Conservation (phyloP, 2,888 invertebrate genomes). For the Zaprionus bogoriensis region DNA sequence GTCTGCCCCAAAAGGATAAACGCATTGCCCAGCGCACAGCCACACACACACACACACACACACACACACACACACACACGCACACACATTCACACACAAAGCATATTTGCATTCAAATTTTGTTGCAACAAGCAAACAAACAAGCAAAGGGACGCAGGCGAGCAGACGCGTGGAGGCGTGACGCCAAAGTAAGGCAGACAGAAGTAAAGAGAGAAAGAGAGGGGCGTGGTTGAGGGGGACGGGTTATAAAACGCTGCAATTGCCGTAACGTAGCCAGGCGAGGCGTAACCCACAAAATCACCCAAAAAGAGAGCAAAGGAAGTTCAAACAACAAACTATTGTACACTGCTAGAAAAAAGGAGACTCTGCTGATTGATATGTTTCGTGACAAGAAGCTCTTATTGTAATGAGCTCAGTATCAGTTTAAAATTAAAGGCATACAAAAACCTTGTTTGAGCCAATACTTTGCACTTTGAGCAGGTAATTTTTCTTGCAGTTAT, state of each 20-base stretch:
- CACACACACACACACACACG: conserved; percentile 21
- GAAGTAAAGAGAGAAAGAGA: background rate
- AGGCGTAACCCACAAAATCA: conserved; percentile 69
- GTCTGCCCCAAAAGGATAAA: conserved; percentile 58
- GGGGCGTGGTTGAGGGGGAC: background rate
- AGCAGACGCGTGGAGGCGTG: background rate
- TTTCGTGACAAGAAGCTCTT: too few species aligned
- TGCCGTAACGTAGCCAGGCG: conserved; percentile 57
- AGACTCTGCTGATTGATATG: too few species aligned
- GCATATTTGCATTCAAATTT: conserved; percentile 72
- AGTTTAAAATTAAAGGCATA: too few species aligned
- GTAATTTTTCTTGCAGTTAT: too few species aligned
- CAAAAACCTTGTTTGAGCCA: too few species aligned
- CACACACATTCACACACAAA: conserved; percentile 46
- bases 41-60: conserved; percentile 15
- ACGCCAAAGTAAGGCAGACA: background rate
- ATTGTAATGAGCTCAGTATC: too few species aligned
- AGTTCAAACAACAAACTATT: conserved; percentile 4
- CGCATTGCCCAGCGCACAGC: conserved; percentile 54
- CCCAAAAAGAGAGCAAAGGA: conserved; percentile 34
- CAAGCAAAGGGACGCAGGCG: conserved; percentile 39
- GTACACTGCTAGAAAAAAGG: conserved; percentile 14
- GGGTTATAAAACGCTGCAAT: conserved; percentile 53
- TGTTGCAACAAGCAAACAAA: conserved; percentile 70
- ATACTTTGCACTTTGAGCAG: too few species aligned